Evolutionary conservation across 1,140 invertebrate species (phyloP).

Genomic region (Panagrolaimus sp.): DNA sequence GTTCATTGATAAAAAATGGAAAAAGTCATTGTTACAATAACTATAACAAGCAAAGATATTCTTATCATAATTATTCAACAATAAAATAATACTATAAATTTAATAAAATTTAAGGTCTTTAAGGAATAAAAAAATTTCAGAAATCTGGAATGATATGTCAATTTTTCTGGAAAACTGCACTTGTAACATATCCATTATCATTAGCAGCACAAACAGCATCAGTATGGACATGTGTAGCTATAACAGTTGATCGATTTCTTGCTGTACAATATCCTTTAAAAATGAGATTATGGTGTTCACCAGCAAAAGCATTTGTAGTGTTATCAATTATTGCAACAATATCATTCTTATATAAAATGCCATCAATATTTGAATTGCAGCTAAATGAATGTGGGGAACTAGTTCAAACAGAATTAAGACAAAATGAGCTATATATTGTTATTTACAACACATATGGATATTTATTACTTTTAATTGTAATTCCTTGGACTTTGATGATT

Average conservation of each 20-base stretch:
- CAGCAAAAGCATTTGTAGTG: slow-evolving; percentile 4
- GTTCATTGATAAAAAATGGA: too few species aligned
- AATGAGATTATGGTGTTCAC: slow-evolving; percentile 14
- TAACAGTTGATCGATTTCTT: slow-evolving; percentile 53
- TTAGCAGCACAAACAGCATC: slow-evolving; percentile 49
- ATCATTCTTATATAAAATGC: slow-evolving; percentile 39
- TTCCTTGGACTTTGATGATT: slow-evolving; percentile 54
- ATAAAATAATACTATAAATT: too few species aligned
- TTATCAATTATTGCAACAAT: background rate
- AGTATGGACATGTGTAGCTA: slow-evolving; percentile 57
- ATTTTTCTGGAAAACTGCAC: slow-evolving; percentile 53
- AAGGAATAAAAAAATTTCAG: slow-evolving; percentile 16
- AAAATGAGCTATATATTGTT: slow-evolving; percentile 46
- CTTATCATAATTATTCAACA: too few species aligned
- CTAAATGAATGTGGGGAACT: slow-evolving; percentile 51
- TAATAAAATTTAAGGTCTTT: too few species aligned
- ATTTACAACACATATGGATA: slow-evolving; percentile 27
- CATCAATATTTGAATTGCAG: slow-evolving; percentile 53
- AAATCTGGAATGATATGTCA: slow-evolving; percentile 42
- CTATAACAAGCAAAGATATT: too few species aligned
- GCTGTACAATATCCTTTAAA: slow-evolving; percentile 51
- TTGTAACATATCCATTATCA: slow-evolving; percentile 56
- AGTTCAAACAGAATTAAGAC: slow-evolving; percentile 33
- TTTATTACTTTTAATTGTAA: slow-evolving; percentile 43
- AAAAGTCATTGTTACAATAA: too few species aligned